A percentile compares a stretch with the other conserved stretches of the same genome.
phyloP scores from a whole-genome alignment of 2,113 vertebrate species.

The Pelecanoides urinatrix region DNA sequence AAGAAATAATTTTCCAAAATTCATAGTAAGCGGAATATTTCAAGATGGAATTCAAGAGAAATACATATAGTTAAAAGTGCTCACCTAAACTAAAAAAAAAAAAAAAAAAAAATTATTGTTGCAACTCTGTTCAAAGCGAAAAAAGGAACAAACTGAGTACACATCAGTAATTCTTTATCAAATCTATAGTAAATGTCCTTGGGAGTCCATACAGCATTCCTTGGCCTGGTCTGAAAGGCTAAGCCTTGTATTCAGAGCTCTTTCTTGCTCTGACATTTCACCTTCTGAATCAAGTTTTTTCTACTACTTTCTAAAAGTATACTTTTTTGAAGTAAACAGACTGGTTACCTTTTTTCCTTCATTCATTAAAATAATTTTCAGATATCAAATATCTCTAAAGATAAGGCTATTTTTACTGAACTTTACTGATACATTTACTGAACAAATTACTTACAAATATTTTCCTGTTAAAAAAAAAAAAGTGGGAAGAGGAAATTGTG shows the following conservation, averaged over 20 bases:
- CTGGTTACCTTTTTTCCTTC: not conserved
- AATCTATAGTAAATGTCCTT: not conserved
- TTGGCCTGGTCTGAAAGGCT: not conserved
- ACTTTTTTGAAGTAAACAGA: not conserved
- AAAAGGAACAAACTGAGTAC: not conserved
- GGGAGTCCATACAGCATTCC: not conserved
- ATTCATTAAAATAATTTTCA: not conserved
- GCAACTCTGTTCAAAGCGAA: not conserved
- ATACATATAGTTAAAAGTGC: not conserved
- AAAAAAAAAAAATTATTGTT: not conserved
- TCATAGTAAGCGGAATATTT: not conserved
- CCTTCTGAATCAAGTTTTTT: not conserved
- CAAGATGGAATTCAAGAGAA: not conserved
- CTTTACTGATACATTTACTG: not conserved
- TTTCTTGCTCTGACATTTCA: not conserved
- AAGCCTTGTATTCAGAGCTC: not conserved
- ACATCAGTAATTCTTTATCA: not conserved
- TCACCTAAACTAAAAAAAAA: not conserved
- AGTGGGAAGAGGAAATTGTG: not conserved
- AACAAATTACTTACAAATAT: not conserved
- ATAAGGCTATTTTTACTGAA: not conserved
- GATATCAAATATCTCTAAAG: not conserved
- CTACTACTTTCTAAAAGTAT: not conserved
- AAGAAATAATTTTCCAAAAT: not conserved
- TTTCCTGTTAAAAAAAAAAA: not conserved